Conservation (phyloP, 2,113 vertebrate genomes). For the Dicaeum eximium region DNA sequence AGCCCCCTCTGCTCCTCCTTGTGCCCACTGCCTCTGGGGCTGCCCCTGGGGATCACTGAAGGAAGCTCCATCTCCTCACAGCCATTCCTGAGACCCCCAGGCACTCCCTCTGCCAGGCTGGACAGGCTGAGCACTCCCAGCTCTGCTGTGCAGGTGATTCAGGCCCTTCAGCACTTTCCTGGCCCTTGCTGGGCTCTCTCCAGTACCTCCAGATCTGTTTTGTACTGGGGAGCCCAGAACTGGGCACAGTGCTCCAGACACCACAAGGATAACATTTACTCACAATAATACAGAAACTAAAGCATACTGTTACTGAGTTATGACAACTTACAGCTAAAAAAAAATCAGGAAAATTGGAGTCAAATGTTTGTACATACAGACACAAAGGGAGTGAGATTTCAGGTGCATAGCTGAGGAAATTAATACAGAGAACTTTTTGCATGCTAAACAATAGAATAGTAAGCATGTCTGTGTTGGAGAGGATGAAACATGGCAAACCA, state of each 20-base stretch:
- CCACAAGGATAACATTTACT: background rate
- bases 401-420: background rate
- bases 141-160: background rate
- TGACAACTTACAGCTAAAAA: background rate
- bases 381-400: background rate
- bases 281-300: background rate
- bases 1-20: background rate
- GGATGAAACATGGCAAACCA: conserved; percentile 1
- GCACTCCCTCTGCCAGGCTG: background rate
- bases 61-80: background rate
- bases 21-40: background rate
- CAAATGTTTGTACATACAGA: background rate
- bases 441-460: background rate
- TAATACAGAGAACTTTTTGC: background rate
- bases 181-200: background rate
- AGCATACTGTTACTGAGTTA: background rate
- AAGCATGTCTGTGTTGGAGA: background rate
- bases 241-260: background rate
- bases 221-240: background rate
- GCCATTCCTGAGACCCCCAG: fast-evolving
- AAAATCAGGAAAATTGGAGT: background rate
- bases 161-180: background rate
- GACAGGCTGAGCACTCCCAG: background rate
- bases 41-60: too few relatives aligned
- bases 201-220: background rate